Percentiles rank a stretch among this genome's conserved stretches.
Evolutionary conservation across 2,113 vertebrate genomes (phyloP).

Genomic region (Lepus timidus): DNA sequence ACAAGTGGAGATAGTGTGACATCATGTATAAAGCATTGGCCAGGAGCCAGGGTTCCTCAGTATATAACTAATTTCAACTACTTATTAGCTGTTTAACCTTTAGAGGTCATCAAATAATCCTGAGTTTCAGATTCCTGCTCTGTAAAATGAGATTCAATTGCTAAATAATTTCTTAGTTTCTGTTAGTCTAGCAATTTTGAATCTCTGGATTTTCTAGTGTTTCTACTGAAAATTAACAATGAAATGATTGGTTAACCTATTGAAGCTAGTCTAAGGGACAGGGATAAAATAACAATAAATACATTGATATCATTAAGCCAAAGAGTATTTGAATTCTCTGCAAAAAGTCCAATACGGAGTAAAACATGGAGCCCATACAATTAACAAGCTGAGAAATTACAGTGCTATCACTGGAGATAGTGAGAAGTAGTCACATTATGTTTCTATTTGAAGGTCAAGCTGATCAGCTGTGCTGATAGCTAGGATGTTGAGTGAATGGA

Average conservation of each 20-base stretch:
- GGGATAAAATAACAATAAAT: not conserved
- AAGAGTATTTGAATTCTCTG: not conserved
- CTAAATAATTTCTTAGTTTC: constrained; percentile 22
- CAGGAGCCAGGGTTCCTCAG: not conserved
- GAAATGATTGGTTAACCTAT: not conserved
- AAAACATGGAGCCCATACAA: not conserved
- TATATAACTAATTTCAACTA: not conserved
- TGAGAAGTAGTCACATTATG: not conserved
- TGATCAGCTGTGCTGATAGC: not conserved
- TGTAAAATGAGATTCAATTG: not conserved
- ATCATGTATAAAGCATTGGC: not conserved
- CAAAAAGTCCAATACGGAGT: not conserved
- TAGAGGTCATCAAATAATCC: constrained; percentile 27
- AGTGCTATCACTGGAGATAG: not conserved
- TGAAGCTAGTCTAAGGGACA: not conserved
- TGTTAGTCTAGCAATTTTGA: not conserved
- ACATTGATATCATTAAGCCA: not conserved
- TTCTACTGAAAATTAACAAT: not conserved
- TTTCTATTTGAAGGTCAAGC: not conserved
- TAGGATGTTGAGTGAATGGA: not conserved
- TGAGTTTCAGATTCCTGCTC: not conserved
- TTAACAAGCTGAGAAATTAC: not conserved
- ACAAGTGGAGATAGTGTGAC: not conserved
- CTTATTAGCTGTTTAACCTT: not conserved
- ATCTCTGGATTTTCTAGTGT: not conserved